Evolutionary conservation across 2,113 vertebrate genomes (phyloP), one percentile per base, ranked within the genome.

Genomic region (Ceyx melanurus): DNA sequence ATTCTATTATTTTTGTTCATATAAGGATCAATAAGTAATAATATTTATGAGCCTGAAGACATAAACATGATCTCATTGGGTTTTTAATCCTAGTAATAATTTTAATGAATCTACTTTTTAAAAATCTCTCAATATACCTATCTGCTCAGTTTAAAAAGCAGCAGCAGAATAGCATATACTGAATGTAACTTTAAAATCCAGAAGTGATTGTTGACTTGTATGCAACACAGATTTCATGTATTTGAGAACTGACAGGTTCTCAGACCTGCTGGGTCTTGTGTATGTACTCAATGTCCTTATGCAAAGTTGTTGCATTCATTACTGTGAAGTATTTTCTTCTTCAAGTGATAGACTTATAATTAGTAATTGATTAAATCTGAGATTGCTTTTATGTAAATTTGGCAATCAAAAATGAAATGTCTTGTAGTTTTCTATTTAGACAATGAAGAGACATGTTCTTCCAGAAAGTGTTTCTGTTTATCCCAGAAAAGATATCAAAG

Each of bases 371-470:
- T 95, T 82, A 94, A 94, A 29, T 53, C 74, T 78, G 87, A 93
- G 91, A 95, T 91, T 92, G 62, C 87, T 96, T 96, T 94, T 95
- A 94, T 85, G 74, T 54, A 94, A 94, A 95, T 94, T 62, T 89
- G n/a, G 7, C 13, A 29, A 70, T 87, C 84, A 85, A 42, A 84
- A 73, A 42, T 54, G 22, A 76, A 89, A 73, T 45, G 19, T 14
- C 70, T 83, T 81, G 46, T 60, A 40, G 66, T n/a, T 89, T 92
- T 93, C 78, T 91, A 21, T 50, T 13, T 50, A 76, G 70, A 93
- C 53, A 76, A 33, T 64, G 21, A 90, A 82, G 42, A 79, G 58
- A 85, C 5, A 40, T 0, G 0, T 42, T 91, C 77, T 85, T 89
- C 16, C 25, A 85, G 67, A 58, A 35, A 29, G 16, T 76, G 45